These are phyloP conservation scores for Brenthis hecate DNA, from an alignment of 2,888 invertebrate species.

Conservation along the genomic window DNA sequence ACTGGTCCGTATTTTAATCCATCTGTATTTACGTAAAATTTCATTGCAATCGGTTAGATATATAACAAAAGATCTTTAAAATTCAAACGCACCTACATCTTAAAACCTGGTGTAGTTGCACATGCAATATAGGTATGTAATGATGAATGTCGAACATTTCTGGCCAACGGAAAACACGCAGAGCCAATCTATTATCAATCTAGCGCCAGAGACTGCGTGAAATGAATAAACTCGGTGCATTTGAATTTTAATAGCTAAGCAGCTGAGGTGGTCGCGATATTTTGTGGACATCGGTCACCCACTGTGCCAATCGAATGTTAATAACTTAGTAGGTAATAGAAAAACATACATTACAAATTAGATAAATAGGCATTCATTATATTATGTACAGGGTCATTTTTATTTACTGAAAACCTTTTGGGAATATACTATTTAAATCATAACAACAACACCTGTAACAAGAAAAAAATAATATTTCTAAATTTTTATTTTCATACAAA, in stretches of 20 bases:
- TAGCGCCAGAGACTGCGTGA: slow-evolving; percentile 19
- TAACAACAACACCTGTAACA: no score
- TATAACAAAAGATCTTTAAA: no score
- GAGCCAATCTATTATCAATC: slow-evolving; percentile 23
- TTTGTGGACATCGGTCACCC: slow-evolving; percentile 23
- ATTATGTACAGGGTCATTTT: background rate
- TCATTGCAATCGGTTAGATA: no score
- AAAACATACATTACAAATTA: background rate
- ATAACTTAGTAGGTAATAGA: slow-evolving; percentile 6
- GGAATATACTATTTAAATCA: no score
- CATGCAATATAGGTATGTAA: background rate
- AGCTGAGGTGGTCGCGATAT: slow-evolving; percentile 24
- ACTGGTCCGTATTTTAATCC: no score
- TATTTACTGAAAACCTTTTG: no score
- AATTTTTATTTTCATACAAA: no score
- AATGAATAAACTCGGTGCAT: slow-evolving; percentile 25
- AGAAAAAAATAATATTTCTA: no score
- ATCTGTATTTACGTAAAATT: no score
- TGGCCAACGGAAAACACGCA: slow-evolving; percentile 20
- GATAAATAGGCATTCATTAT: background rate
- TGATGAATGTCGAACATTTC: background rate
- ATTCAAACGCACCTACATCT: background rate
- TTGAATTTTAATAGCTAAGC: slow-evolving; percentile 26
- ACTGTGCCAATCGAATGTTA: slow-evolving; percentile 18
- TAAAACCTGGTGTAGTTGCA: background rate